Base-by-base conservation (phyloP, 2,113 vertebrate genomes). In the Alexandromys fortis region DNA sequence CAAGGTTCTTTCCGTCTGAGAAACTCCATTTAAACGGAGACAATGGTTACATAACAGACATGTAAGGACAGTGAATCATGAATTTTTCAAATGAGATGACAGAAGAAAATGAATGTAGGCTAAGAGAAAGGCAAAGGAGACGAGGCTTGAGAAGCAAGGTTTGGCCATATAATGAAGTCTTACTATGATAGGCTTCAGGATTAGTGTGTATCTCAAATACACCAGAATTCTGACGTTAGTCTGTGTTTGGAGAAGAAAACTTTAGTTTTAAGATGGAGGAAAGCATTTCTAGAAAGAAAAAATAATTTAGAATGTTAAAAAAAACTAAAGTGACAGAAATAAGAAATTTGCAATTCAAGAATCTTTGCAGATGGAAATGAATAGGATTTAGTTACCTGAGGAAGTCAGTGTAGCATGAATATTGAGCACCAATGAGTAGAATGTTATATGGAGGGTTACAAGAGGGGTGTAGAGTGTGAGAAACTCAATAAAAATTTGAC, bases 71-170 rank as follows among this genome's bases (percentile, higher is more conserved):
- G 11, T 65, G 33, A 90, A 79, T 83, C 30, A 90, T 70, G 47
- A 47, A 13, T 21, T 89, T 85, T 89, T 89, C 17, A 96, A 61
- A 58, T 81, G n/a, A 92, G 42, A 76, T 89, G 52, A 94, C 65
- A 90, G 24, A 97, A 85, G 21, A 90, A 92, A 91, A 67, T 85
- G 12, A 72, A 81, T 91, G 4, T 52, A 88, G 4, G 6, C 21
- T 77, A 33, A 76, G 58, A 81, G 26, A 49, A 65, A 65, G 87
- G 17, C 30, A 16, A 35, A 58, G 3, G 1, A 78, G 17, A 58
- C 14, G 4, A 70, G 8, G 6, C 45, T 47, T 94, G 63, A 24
- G 13, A 90, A 72, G 30, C 38, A 93, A 91, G 1, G 11, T 16
- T 17, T 28, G 26, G 3, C 63, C 35, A n/a, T 26, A 72, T 77